Evolutionary conservation across 2,888 invertebrate genomes (phyloP).

Genomic region (Xanthia icteritia): DNA sequence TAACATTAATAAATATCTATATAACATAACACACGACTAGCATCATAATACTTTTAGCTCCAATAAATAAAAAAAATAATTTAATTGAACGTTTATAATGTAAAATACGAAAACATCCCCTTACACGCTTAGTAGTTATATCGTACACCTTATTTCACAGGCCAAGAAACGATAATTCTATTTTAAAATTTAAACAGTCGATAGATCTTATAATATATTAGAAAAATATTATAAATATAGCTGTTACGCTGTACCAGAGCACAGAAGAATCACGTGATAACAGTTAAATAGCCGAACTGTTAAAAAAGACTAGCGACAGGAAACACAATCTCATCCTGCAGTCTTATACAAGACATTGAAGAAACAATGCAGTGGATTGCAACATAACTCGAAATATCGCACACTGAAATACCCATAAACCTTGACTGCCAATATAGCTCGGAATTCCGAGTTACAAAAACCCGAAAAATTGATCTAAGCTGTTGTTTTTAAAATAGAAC

Average conservation of each 20-base stretch:
- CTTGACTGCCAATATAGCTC: slow-evolving; percentile 32
- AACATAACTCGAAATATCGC: slow-evolving; percentile 28
- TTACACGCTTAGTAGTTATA: slow-evolving; percentile 74
- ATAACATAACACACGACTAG: slow-evolving; percentile 84
- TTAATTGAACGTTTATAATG: slow-evolving; percentile 68
- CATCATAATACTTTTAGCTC: slow-evolving; percentile 87
- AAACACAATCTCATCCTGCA: neutral
- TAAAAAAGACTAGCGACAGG: neutral
- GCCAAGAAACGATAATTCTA: slow-evolving; percentile 86
- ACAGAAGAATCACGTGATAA: slow-evolving; percentile 5
- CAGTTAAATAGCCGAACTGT: neutral
- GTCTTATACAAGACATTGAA: slow-evolving; percentile 14
- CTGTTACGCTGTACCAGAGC: slow-evolving; percentile 9
- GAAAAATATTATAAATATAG: slow-evolving; percentile 46
- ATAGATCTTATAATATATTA: slow-evolving; percentile 47
- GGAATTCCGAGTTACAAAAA: slow-evolving; percentile 24
- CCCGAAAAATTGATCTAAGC: slow-evolving; percentile 47
- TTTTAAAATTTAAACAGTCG: slow-evolving; percentile 78
- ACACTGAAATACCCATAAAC: slow-evolving; percentile 16
- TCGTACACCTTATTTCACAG: slow-evolving; percentile 73
- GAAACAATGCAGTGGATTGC: slow-evolving; percentile 11
- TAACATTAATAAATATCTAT: slow-evolving; percentile 68
- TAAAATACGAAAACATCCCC: slow-evolving; percentile 64
- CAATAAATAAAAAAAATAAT: slow-evolving; percentile 72
- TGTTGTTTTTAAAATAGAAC: slow-evolving; percentile 86